These are phyloP conservation scores for Tangara arthus DNA, from an alignment of 2,797 vertebrate species.

Conservation along the genomic window DNA sequence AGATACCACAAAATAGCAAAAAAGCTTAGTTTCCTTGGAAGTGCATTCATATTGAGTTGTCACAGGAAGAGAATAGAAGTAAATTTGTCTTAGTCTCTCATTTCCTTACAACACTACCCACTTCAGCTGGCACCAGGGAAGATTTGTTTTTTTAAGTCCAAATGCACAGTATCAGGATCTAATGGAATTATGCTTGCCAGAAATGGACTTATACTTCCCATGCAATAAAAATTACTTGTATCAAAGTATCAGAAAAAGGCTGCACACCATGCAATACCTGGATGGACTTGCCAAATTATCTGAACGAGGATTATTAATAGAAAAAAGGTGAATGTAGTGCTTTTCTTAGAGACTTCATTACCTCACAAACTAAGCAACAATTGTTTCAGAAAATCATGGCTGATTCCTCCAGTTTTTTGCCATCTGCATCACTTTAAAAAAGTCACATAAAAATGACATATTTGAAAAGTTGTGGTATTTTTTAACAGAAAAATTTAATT, in stretches of 20 bases:
- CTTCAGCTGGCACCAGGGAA: not conserved
- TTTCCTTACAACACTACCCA: not conserved
- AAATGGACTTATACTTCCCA: not conserved
- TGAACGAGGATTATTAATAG: not conserved
- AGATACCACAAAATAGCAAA: not conserved
- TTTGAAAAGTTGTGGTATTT: not conserved
- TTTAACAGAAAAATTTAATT: slow-evolving; percentile 14
- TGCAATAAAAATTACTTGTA: not conserved
- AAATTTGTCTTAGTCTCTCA: not conserved
- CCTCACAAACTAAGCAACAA: not conserved
- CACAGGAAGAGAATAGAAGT: not conserved
- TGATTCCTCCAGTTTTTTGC: not conserved
- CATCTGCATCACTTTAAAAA: slow-evolving; percentile 24
- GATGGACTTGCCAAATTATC: not conserved
- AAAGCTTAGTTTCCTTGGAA: not conserved
- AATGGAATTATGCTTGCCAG: not conserved
- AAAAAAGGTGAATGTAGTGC: not conserved
- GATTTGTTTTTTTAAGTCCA: not conserved
- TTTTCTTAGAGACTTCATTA: not conserved
- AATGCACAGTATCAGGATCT: not conserved
- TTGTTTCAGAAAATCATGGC: not conserved
- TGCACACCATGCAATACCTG: not conserved
- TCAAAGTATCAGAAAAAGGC: not conserved
- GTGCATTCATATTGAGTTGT: not conserved
- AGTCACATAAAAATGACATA: slow-evolving; percentile 7